Evolutionary conservation across 2,797 vertebrate genomes (phyloP).

Genomic region (Chromis chromis): DNA sequence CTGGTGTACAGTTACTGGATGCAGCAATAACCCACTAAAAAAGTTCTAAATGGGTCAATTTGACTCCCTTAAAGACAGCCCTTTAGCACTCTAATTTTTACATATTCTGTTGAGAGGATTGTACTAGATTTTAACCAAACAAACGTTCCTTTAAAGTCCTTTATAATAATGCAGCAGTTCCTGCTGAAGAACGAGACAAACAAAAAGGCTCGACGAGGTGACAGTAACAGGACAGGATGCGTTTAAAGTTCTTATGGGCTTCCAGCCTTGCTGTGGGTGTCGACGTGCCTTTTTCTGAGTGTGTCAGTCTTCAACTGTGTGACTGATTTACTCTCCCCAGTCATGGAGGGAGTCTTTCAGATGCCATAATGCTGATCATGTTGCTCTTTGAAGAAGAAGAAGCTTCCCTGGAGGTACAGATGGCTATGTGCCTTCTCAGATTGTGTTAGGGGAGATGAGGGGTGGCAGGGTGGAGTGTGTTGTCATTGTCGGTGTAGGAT

Average conservation of each 20-base stretch:
- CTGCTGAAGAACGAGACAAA: conserved; percentile 12
- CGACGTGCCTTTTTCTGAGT: conserved; percentile 33
- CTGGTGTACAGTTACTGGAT: background rate
- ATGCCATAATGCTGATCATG: conserved; percentile 75
- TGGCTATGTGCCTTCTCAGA: conserved; percentile 71
- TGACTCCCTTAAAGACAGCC: background rate
- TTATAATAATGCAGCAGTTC: background rate
- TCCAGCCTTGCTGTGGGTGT: conserved; percentile 59
- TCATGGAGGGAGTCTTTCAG: conserved; percentile 66
- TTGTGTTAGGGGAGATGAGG: conserved; percentile 68
- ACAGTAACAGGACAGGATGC: conserved; percentile 41
- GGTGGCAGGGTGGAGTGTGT: conserved; percentile 53
- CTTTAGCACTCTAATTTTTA: background rate
- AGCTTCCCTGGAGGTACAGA: conserved; percentile 75
- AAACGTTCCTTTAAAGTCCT: background rate
- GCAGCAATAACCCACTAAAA: background rate
- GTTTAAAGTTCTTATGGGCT: conserved; percentile 49
- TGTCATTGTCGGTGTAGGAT: conserved; percentile 34
- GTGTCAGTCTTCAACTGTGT: conserved; percentile 52
- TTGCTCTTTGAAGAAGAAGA: conserved; percentile 76
- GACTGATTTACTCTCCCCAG: conserved; percentile 66
- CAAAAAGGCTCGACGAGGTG: conserved; percentile 24
- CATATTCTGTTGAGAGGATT: background rate
- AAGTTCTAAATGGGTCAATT: background rate
- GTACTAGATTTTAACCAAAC: conserved; percentile 1